Evolutionary conservation across 2,113 vertebrate genomes (phyloP), one percentile per base, ranked within the genome.

Genomic region (Vicugna pacos): DNA sequence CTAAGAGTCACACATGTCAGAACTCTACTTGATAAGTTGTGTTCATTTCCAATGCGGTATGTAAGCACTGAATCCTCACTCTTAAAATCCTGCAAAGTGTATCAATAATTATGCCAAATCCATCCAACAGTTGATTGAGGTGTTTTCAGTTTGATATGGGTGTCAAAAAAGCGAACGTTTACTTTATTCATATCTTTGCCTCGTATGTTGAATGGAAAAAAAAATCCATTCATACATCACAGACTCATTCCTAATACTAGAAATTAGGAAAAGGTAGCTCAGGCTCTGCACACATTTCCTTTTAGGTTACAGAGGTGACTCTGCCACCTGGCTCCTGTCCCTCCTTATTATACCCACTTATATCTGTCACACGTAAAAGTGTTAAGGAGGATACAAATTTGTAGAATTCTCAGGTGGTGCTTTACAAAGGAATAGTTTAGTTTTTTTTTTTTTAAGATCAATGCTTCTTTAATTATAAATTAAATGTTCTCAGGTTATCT

Each of bases 81-180:
- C 94, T 98, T 97, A 58, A 97, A 95, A 97, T 73, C 14, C 64
- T 96, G 32, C 96, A 94, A 97, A 98, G 98, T 93, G 79, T 89
- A 98, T 98, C 98, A 95, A 88, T 98, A 98, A 98, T 98, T 98
- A 96, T 95, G 97, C 98, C 94, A 98, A 97, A 97, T 97, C 87
- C 93, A 95, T 98, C 97, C 97, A 96, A 98, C 93, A 96, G 95
- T 97, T 98, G 96, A 97, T 96, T 97, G 94, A 97, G 93, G 96
- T 98, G 91, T 98, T 98, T 98, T 97, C 95, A 93, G 94, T 95
- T 95, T 98, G 73, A 98, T 89, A 97, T 69, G 96, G 88, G 62
- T 98, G 96, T 97, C 97, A 98, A 98, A 97, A 97, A 97, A 97
- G 89, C 0, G 92, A 97, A 95, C 93, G 93, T 97, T 96, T 91